phyloP scores from a whole-genome alignment of 2,797 vertebrate species.

The Manis javanica region DNA sequence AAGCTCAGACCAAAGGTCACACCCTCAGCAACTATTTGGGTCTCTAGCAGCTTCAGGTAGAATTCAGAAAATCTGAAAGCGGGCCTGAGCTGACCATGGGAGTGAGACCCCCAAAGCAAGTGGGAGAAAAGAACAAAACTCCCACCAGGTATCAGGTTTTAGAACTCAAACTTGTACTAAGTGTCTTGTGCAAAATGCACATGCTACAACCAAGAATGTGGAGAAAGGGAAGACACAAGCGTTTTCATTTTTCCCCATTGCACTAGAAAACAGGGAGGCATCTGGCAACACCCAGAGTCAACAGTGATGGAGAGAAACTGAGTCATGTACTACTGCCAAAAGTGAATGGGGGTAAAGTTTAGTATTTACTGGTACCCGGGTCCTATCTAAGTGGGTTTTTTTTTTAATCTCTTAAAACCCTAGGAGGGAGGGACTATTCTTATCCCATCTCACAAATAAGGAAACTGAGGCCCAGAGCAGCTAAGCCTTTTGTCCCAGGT shows the following conservation, averaged over 20 bases:
- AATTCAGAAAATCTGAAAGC: conserved; percentile 21
- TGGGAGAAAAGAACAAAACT: background rate
- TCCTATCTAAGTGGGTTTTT: background rate
- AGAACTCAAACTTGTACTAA: background rate
- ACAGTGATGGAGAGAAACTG: background rate
- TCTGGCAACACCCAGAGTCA: background rate
- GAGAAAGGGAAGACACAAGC: background rate
- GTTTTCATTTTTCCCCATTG: background rate
- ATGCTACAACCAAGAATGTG: background rate
- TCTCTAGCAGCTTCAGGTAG: conserved; percentile 42
- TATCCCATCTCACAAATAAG: background rate
- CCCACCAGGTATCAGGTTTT: background rate
- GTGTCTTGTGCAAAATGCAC: background rate
- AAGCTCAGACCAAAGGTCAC: background rate
- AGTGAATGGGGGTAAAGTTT: background rate
- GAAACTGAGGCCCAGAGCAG: background rate
- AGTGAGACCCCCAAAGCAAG: background rate
- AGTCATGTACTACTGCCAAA: background rate
- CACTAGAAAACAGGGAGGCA: background rate
- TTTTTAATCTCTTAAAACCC: background rate
- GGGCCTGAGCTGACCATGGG: background rate
- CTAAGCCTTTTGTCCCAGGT: background rate
- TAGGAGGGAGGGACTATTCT: background rate
- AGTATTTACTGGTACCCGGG: background rate
- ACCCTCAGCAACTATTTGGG: background rate